Evolutionary conservation across 2,113 vertebrate genomes (phyloP), one percentile per base, ranked within the genome.

Genomic region (Antidorcas marsupialis): DNA sequence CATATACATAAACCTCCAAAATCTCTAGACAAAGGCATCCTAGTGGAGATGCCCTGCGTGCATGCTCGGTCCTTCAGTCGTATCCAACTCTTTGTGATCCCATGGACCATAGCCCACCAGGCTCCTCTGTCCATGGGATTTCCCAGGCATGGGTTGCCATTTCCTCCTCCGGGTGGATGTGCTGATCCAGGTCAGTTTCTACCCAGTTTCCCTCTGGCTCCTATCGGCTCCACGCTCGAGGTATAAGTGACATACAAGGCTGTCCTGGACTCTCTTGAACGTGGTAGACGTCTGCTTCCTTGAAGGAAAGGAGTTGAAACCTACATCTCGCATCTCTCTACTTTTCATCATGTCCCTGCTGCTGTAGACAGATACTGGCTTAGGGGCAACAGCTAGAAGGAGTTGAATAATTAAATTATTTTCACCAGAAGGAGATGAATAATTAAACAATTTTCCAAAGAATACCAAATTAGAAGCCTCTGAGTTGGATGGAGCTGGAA

Each of bases 391-490:
- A 95, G 71, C 45, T 43, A 76, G 23, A 25, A 78, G 25, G 39
- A 45, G 74, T 0, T 52, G 45, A 50, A 47, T 33, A 81, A 43
- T 43, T 25, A 74, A 74, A 76, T 43, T 43, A 76, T 76, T 76
- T 76, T 78, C 74, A 47, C 27, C 11, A 76, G 27, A 83, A 74
- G 45, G 43, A 94, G 95, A 71, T n/a, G 27, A 93, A 52, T 85
- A 88, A 82, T 95, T 36, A 89, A 95, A 81, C 3, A 12, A 59
- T 81, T 92, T 91, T 64, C 86, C 82, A 91, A 87, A 94, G 88
- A n/a, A 87, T 95, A 89, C 67, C 33, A 87, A 95, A 71, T 93
- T 36, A 55, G 52, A 83, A 55, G n/a, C 50, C 52, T 36, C 33
- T 36, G 52, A 55, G 52, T 15, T 23, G 33, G 33, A 83, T 36